Base-by-base conservation (phyloP, 2,888 invertebrate species). In the Hydrotaea diabolus region DNA sequence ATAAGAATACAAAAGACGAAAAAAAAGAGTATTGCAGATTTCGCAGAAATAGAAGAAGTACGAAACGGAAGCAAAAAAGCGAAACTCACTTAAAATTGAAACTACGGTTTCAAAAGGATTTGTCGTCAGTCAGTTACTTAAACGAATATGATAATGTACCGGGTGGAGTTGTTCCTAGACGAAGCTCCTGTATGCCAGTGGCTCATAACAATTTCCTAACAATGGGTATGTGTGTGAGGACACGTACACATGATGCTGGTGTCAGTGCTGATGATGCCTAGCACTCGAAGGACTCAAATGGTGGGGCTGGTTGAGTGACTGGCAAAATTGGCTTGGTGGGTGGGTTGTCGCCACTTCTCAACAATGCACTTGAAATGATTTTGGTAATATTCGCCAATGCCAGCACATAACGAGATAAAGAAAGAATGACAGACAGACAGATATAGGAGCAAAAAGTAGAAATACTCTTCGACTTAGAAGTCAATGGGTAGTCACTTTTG, bases 61-160 rank as follows among this genome's bases (percentile, higher is more conserved):
- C 1, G 55, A 21, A 19, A 19, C 21, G 21, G 59, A 59, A 59
- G 15, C 5, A 23, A 26, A 49, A 49, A 49, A 43, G 13, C 13
- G 49, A 59, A 59, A 59, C 26, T 26, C 26, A 23, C 23, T 59
- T 59, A 77, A 83, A 36, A 75, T 55, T 75, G 9, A 80, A 84
- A 75, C 80, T 84, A 78, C 36, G 75, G 77, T 80, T 77, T 80
- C 80, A 77, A 84, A 59, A 84, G 83, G 83, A 84, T 83, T 73
- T 23, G 46, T 64, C 64, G 8, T 57, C 57, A 26, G 8, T 57
- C 57, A 26, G 59, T 59, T 15, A 36, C 64, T 64, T 64, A 36
- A 64, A 17, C 17, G 49, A 73, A 57, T 73, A 73, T 73, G 73
- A 73, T 57, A 73, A 73, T 73, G 73, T 55, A 21, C 39, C 19